Base-by-base conservation (phyloP, 2,888 invertebrate species). In the Stictocephala bisonia region DNA sequence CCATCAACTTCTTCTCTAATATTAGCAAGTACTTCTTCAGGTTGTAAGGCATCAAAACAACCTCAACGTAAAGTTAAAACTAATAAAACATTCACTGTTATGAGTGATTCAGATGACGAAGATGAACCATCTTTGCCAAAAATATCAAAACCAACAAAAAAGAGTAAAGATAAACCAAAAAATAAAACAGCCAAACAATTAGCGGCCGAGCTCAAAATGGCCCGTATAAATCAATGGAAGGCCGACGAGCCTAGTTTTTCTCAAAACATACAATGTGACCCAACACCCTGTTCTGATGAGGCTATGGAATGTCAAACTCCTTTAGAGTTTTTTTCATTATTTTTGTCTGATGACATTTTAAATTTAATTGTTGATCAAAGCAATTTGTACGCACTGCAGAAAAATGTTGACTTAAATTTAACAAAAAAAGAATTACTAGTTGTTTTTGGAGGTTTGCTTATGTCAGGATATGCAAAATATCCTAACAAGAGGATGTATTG, bases 271-370 rank as follows among this genome's bases (percentile, higher is more conserved):
- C 11, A 56, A 20, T 71, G 44, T 15, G 35, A 56, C 22, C 56
- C 70, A 24, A 53, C 35, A 13, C 70, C 70, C 15, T 35, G 53
- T 35, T 70, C 70, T 11, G 56, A 70, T 56, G 70, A 31, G n/a
- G 70, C 70, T 40, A 70, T 70, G 35, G 56, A 70, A 35, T 70
- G 70, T 56, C n/a, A 70, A 20, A 56, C 70, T 24, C 56, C 40
- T 29, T 53, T 56, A 3, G 53, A 56, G 53, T 70, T 70, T 41
- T 70, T 70, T 56, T 70, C 56, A 20, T 56, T 70, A 6, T 56
- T 70, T 56, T 56, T 70, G 1, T 56, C 20, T 70, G 22, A 70
- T 24, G 70, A 53, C 13, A 15, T 70, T 7, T 56, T 70, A 35
- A 40, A 70, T 40, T 56, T 20, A n/a, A 70, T 56, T 31, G 53